Evolutionary conservation across 2,888 invertebrate genomes (phyloP), one percentile per base, ranked within the genome.

Genomic region (Cheilosia pagana): DNA sequence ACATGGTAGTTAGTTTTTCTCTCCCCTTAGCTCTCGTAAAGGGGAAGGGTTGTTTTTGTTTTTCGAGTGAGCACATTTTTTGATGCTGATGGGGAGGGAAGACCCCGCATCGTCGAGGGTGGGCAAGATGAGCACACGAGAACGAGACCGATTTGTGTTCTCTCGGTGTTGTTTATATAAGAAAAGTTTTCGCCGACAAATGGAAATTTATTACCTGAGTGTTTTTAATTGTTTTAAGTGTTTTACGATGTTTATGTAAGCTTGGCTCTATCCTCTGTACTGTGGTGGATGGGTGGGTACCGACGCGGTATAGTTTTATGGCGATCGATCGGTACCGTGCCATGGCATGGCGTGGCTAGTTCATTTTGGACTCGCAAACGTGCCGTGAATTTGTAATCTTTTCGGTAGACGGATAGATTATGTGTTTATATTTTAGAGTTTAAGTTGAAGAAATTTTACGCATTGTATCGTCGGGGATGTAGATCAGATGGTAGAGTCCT

Each of bases 171-270:
- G 71, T 43, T 45, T 48, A 83, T 43, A 53, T 48, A 83, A 83
- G 76, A 87, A 87, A 88, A 87, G 76, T 87, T 83, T 87, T 81
- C 75, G 83, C 79, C 78, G 85, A 82, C 87, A 86, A 70, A 76
- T 76, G 67, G 78, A 75, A 89, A 90, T 90, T 89, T 90, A 90
- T 90, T 89, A 90, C 89, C 89, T 90, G 89, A 87, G 86, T 88
- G 88, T 89, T 90, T 90, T 90, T 90, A 90, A 90, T 90, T 90
- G 90, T 90, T 89, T 88, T 90, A 89, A 90, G 90, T 90, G 90
- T 89, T 90, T 90, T 88, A 88, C 88, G 86, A 74, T 88, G 87
- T 87, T 87, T 71, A 71, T 79, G n/a, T 28, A 39, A 35, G 31
- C 19, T 28, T 39, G 19, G 23, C 48, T 31, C 16, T 21, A 25